These are phyloP conservation scores for Limnothrissa miodon DNA, from an alignment of 2,113 vertebrate species.

Conservation along the genomic window DNA sequence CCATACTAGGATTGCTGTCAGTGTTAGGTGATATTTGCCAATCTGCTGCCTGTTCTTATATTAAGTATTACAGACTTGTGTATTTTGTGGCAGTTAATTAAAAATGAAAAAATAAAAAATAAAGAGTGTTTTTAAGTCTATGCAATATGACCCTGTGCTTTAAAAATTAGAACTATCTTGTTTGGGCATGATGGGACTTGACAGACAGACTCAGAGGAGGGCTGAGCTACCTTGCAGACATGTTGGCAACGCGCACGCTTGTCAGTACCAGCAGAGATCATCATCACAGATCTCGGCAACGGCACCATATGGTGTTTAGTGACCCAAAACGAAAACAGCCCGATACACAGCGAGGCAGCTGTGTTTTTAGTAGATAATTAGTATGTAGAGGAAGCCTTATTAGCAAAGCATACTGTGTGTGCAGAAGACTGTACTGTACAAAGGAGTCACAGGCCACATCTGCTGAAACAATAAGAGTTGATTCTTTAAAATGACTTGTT, in stretches of 20 bases:
- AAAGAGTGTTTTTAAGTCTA: no score
- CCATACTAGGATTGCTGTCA: no score
- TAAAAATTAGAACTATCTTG: background rate
- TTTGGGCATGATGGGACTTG: background rate
- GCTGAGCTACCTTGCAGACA: background rate
- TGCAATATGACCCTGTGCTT: background rate
- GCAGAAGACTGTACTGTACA: background rate
- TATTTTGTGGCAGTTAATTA: no score
- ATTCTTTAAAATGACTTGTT: background rate
- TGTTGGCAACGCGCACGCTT: background rate
- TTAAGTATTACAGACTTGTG: no score
- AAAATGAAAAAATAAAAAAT: no score
- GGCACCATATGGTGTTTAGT: slow-evolving; percentile 1
- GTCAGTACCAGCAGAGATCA: background rate
- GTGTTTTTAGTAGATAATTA: slow-evolving; percentile 5
- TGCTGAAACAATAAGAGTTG: background rate
- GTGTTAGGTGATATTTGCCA: no score
- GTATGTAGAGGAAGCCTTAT: background rate
- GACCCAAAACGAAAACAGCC: slow-evolving; percentile 2
- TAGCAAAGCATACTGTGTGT: background rate
- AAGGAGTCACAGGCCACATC: background rate
- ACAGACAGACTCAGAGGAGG: background rate
- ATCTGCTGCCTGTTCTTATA: no score
- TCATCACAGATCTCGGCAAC: background rate
- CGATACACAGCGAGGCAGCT: background rate